Percentiles rank a stretch among this genome's conserved stretches.
Conservation (phyloP, 2,797 vertebrate genomes). For the Tachyglossus aculeatus region DNA sequence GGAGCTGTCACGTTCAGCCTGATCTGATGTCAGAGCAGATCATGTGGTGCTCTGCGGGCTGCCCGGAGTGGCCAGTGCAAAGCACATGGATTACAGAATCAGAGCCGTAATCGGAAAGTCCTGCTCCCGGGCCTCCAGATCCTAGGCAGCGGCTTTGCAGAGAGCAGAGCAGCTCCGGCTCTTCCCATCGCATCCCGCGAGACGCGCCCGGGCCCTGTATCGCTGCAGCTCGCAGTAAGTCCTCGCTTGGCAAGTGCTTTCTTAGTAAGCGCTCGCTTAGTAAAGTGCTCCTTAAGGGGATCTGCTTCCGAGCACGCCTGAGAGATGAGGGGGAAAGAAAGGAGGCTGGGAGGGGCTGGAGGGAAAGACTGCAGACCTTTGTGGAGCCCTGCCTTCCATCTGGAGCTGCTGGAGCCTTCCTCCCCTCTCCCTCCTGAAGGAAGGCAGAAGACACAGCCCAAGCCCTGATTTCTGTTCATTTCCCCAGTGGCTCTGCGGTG, state of each 20-base stretch:
- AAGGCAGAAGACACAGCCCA: too few species aligned
- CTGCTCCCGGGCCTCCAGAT: too few species aligned
- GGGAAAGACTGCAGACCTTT: not conserved
- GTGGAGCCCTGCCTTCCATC: not conserved
- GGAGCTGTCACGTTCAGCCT: constrained; percentile 41
- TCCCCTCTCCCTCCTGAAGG: not conserved
- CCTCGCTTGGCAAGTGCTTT: too few species aligned
- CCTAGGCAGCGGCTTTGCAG: too few species aligned
- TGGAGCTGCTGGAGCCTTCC: not conserved
- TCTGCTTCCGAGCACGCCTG: constrained; percentile 21
- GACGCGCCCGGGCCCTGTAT: too few species aligned
- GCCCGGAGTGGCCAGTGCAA: constrained; percentile 59
- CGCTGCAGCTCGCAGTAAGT: too few species aligned
- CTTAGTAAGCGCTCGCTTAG: too few species aligned
- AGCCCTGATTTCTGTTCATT: too few species aligned
- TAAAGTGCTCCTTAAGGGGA: too few species aligned
- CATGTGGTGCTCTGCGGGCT: constrained; percentile 56
- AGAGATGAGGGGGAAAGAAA: not conserved
- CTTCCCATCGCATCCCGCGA: too few species aligned
- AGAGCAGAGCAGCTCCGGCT: constrained; percentile 31
- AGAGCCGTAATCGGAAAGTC: constrained; percentile 52
- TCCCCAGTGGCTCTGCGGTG: too few species aligned
- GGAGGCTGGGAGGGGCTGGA: not conserved
- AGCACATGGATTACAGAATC: constrained; percentile 58
- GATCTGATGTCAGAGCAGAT: constrained; percentile 55